Conservation (phyloP, 2,113 vertebrate species). For the Egretta garzetta region DNA sequence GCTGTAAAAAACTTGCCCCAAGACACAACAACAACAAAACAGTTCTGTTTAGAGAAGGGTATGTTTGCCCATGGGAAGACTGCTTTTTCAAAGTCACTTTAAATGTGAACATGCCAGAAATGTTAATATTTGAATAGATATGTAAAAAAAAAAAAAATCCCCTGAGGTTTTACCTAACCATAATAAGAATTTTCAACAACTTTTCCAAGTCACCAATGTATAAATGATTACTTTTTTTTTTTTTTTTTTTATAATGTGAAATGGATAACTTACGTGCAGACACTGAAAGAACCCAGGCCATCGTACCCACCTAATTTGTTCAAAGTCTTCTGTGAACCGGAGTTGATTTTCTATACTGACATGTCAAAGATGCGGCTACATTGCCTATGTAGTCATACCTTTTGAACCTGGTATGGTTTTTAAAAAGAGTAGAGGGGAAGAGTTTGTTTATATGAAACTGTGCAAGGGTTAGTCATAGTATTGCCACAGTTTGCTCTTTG, state of each 20-base stretch:
- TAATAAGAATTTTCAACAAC: background rate
- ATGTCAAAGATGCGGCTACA: background rate
- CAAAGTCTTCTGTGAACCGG: background rate
- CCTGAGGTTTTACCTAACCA: background rate
- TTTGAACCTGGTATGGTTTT: background rate
- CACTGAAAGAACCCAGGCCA: background rate
- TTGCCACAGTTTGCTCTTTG: background rate
- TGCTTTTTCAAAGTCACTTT: background rate
- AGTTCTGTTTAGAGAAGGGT: background rate
- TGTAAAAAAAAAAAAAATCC: too few relatives aligned
- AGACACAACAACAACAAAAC: background rate
- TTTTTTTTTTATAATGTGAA: background rate
- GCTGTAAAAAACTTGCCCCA: background rate
- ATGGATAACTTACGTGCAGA: background rate
- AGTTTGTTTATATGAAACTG: background rate
- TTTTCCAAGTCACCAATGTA: background rate
- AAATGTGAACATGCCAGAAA: background rate
- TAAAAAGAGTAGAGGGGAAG: background rate
- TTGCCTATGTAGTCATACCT: background rate
- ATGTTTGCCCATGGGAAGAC: background rate
- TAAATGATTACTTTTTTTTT: background rate
- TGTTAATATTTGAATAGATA: background rate
- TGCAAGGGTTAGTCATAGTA: background rate
- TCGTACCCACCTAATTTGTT: background rate
- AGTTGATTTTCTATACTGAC: background rate